phyloP scores from a whole-genome alignment of 1,140 invertebrate species.

The Ceratosolen fusciceps region DNA sequence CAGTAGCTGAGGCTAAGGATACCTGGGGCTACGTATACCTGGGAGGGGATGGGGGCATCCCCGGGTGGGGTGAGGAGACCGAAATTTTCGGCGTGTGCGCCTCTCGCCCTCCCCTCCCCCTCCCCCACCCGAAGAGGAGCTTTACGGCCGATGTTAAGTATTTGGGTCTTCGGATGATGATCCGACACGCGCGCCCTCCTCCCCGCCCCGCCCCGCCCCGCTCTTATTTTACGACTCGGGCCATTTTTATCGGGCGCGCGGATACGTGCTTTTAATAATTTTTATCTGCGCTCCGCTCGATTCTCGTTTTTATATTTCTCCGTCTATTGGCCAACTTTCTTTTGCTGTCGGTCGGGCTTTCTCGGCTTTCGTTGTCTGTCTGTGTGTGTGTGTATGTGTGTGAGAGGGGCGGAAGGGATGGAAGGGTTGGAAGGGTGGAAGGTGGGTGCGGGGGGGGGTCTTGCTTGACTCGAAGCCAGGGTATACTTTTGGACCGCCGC shows the following conservation, averaged over 20 bases:
- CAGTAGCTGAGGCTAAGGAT: too few species aligned
- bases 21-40: not conserved
- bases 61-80: too few species aligned
- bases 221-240: not conserved
- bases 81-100: not conserved
- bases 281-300: not conserved
- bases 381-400: too few species aligned
- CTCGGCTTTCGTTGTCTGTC: too few species aligned
- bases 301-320: slow-evolving; percentile 8
- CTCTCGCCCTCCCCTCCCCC: too few species aligned
- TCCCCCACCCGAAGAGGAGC: not conserved
- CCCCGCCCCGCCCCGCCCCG: not conserved
- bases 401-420: too few species aligned
- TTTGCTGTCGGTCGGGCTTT: not conserved
- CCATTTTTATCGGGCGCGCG: not conserved
- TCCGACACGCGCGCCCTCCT: too few species aligned
- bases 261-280: slow-evolving; percentile 14
- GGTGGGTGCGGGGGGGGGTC: too few species aligned
- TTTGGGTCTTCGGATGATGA: not conserved
- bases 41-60: not conserved
- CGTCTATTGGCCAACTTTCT: not conserved
- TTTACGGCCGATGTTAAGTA: not conserved
- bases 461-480: slow-evolving; percentile 5
- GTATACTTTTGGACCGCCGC: too few species aligned
- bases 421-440: too few species aligned